Percentiles rank a stretch among this genome's conserved stretches.
Conservation (phyloP, 2,797 vertebrate genomes). For the Lithobates pipiens region DNA sequence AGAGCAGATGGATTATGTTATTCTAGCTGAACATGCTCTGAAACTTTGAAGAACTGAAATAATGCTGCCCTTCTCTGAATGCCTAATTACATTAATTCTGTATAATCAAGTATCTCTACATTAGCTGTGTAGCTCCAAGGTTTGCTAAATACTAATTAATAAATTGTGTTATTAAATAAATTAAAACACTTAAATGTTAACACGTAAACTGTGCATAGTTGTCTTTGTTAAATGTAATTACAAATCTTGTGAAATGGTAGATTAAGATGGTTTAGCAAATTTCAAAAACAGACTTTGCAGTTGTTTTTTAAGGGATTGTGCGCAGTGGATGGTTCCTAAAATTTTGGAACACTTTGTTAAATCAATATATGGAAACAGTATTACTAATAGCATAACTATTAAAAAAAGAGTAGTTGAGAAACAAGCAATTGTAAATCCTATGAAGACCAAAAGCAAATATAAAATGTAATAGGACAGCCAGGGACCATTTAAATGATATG, state of each 20-base stretch:
- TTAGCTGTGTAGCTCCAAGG: constrained; percentile 36
- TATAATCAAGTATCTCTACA: constrained; percentile 30
- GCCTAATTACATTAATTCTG: constrained; percentile 39
- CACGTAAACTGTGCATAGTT: constrained; percentile 20
- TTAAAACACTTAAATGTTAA: constrained; percentile 38
- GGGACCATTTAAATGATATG: too few species aligned
- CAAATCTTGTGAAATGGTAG: background rate
- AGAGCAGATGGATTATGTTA: background rate
- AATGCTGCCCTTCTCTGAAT: background rate
- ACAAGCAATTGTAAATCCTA: too few species aligned
- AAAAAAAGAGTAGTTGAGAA: too few species aligned
- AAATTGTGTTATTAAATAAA: constrained; percentile 49
- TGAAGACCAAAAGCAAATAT: too few species aligned
- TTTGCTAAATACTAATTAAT: constrained; percentile 40
- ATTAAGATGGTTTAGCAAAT: background rate
- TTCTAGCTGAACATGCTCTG: background rate
- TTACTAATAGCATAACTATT: too few species aligned
- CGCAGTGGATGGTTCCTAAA: background rate
- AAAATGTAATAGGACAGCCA: too few species aligned
- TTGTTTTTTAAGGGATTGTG: background rate
- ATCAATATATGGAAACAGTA: too few species aligned
- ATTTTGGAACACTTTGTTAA: too few species aligned
- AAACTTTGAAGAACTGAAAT: background rate
- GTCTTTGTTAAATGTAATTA: constrained; percentile 29
- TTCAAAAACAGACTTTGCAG: background rate